phyloP scores from a whole-genome alignment of 1,140 invertebrate species.

The Sycophaga agraensis region DNA sequence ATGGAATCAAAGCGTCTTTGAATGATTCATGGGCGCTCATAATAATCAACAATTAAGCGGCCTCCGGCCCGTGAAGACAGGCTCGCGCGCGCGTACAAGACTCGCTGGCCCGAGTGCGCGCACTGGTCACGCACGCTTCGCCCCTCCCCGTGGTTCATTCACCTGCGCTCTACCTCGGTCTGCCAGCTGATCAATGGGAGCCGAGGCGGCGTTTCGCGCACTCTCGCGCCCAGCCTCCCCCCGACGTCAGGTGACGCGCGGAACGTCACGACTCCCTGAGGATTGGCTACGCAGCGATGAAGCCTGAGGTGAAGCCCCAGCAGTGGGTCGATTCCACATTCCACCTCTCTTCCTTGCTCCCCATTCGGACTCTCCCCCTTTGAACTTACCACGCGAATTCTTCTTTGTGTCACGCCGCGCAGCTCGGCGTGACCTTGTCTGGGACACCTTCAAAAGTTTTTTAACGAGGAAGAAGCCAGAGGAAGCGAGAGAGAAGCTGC shows the following conservation, averaged over 20 bases:
- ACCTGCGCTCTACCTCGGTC: not conserved
- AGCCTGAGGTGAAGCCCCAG: no score
- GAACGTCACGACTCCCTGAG: not conserved
- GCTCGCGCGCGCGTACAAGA: not conserved
- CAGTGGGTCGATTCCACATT: no score
- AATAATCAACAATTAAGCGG: constrained; percentile 16
- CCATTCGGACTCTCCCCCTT: no score
- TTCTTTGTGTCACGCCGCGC: no score
- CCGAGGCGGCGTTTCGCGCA: not conserved
- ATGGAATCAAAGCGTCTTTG: not conserved
- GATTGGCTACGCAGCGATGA: no score
- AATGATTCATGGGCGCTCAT: constrained; percentile 15
- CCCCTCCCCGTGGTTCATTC: constrained; percentile 16
- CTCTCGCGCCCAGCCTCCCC: no score
- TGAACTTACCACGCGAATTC: no score
- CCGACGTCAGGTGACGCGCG: not conserved
- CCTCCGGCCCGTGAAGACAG: constrained; percentile 7
- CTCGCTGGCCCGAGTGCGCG: not conserved
- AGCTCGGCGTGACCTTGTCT: no score
- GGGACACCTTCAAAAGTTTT: no score
- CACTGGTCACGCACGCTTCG: constrained; percentile 12
- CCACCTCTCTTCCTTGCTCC: no score
- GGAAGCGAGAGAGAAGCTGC: no score
- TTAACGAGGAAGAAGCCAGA: no score
- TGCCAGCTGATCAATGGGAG: constrained; percentile 13